Percentiles rank a stretch among this genome's conserved stretches.
phyloP scores from a whole-genome alignment of 2,888 invertebrate genomes.

The Callimorpha dominula region DNA sequence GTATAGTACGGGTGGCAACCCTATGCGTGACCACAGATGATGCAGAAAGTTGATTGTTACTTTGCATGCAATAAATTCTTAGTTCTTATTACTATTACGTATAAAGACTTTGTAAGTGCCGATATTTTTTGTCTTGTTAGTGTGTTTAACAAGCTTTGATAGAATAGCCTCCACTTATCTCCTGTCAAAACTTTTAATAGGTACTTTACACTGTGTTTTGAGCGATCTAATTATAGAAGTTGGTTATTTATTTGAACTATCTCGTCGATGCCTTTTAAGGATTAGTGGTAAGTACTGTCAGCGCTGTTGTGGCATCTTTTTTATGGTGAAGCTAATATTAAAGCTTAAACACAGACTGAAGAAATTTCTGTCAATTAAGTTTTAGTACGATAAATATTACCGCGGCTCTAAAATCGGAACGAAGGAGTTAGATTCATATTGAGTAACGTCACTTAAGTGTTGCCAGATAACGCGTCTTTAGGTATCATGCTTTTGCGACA shows the following conservation, averaged over 20 bases:
- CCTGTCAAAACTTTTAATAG: constrained; percentile 51
- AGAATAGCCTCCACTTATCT: constrained; percentile 36
- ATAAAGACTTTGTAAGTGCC: constrained; percentile 57
- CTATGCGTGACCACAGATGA: constrained; percentile 45
- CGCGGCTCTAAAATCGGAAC: background rate
- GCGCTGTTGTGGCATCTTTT: too few species aligned
- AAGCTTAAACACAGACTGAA: too few species aligned
- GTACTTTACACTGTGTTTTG: constrained; percentile 34
- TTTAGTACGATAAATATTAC: background rate
- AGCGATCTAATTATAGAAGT: constrained; percentile 23
- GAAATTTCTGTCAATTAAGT: background rate
- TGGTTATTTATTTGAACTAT: constrained; percentile 28
- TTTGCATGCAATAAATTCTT: constrained; percentile 56
- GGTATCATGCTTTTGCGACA: too few species aligned
- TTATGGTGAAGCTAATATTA: too few species aligned
- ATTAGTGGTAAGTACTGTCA: background rate
- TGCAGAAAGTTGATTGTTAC: constrained; percentile 42
- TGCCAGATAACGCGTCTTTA: background rate
- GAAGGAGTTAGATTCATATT: background rate
- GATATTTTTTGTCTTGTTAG: constrained; percentile 63
- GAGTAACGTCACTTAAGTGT: background rate
- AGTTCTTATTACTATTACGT: background rate
- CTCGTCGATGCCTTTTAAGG: background rate
- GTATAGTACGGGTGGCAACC: too few species aligned
- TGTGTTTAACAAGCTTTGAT: constrained; percentile 33